These are phyloP conservation scores for Vollenhovia emeryi DNA, from an alignment of 1,140 invertebrate genomes.

Conservation along the genomic window DNA sequence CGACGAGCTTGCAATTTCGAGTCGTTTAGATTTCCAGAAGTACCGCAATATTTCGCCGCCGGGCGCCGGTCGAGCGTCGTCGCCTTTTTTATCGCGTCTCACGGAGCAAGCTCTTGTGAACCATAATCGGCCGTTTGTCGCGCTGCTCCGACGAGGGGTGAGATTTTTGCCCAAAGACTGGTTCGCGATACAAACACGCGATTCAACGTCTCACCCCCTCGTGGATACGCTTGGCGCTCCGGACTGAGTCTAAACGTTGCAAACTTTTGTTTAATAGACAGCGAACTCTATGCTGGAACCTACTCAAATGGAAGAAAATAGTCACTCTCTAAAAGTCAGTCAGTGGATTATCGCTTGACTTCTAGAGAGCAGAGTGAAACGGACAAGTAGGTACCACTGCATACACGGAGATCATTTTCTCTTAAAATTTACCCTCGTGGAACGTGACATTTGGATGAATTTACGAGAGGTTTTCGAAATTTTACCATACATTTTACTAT, in stretches of 20 bases:
- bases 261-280: no score
- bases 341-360: no score
- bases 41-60: constrained; percentile 40
- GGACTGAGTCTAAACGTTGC: background rate
- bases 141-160: background rate
- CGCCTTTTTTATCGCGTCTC: background rate
- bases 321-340: no score
- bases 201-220: background rate
- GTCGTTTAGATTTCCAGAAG: constrained; percentile 53
- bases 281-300: no score
- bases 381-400: no score
- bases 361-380: no score
- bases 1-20: constrained; percentile 49
- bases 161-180: constrained; percentile 14
- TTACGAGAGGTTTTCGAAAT: no score
- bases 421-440: no score
- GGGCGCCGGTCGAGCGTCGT: background rate
- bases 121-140: constrained; percentile 23
- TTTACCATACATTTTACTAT: no score
- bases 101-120: background rate
- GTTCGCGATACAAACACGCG: background rate
- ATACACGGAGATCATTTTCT: no score
- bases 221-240: background rate
- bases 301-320: no score
- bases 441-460: no score